Conservation (phyloP, 2,888 invertebrate species). For the Agapostemon virescens region DNA sequence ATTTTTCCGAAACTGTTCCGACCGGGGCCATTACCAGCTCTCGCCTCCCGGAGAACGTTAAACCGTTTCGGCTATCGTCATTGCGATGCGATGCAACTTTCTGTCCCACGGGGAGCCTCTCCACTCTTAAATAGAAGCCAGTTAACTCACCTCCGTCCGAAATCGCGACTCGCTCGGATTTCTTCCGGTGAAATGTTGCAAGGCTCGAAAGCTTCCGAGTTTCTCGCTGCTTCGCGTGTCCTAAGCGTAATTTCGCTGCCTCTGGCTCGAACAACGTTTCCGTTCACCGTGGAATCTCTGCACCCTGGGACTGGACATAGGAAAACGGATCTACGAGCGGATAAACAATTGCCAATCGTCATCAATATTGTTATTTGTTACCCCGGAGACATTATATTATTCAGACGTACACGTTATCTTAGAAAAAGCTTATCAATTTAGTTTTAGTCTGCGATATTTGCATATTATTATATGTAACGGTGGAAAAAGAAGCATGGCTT, state of each 20-base stretch:
- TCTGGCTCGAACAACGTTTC: background rate
- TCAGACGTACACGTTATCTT: too few relatives aligned
- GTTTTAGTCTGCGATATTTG: too few relatives aligned
- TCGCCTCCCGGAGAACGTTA: conserved; percentile 67
- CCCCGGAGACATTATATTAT: too few relatives aligned
- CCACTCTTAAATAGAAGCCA: conserved; percentile 42
- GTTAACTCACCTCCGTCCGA: conserved; percentile 35
- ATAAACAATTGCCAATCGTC: too few relatives aligned
- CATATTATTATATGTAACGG: too few relatives aligned
- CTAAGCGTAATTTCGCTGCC: background rate
- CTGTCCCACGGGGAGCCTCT: conserved; percentile 60
- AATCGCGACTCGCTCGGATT: conserved; percentile 28
- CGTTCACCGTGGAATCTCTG: too few relatives aligned
- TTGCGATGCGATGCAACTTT: conserved; percentile 70
- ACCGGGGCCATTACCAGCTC: conserved; percentile 72
- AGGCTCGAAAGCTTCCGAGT: background rate
- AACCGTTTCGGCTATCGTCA: conserved; percentile 67
- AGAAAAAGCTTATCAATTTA: too few relatives aligned
- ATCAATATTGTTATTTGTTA: too few relatives aligned
- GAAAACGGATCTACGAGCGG: too few relatives aligned
- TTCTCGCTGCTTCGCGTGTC: background rate
- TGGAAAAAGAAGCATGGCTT: too few relatives aligned
- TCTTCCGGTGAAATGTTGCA: conserved; percentile 6
- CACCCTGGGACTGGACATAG: too few relatives aligned
- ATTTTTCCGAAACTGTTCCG: conserved; percentile 77